Base-by-base conservation (phyloP, 1,140 invertebrate species). In the Eurosta solidaginis region DNA sequence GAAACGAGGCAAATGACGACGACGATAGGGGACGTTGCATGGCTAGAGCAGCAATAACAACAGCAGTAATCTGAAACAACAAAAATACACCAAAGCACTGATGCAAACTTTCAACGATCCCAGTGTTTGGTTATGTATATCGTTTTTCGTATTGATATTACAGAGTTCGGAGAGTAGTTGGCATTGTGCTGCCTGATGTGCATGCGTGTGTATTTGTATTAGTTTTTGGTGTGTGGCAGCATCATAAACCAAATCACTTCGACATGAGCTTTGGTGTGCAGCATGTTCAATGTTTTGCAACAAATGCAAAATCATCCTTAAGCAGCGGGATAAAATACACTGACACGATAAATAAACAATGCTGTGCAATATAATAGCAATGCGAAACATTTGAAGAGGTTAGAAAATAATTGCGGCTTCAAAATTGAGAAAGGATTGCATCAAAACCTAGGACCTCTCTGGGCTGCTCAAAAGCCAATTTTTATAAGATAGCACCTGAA, bases 191-290 rank as follows among this genome's bases (percentile, higher is more conserved):
- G 29, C 2, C 54, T 17, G 10, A 63, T 6, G 5, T 63, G 29
- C 29, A 36, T 27, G 25, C 49, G 49, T 49, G 9, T 49, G 47
- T 52, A 22, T 47, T 47, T 14, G 45, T 25, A 22, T 52, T 20
- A 22, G 49, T 52, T 4, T 52, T n/a, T 33, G 54, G 54, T 63
- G 29, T 68, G 59, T 68, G 59, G 59, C 59, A 68, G 59, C 59
- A 68, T 68, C 59, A 68, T 68, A 68, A 68, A 68, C 59, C 36
- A 68, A 68, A 68, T 68, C 59, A 68, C 59, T 68, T 68, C 59
- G 40, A 68, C 59, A 68, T 68, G 59, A 29, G 59, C 59, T 68
- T 68, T 68, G 59, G 33, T 68, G 59, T 68, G 59, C 59, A 68
- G 59, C 59, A 68, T 68, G 59, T 68, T 42, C 59, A n/a, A 33